A percentile compares a stretch with the other conserved stretches of the same genome.
phyloP scores from a whole-genome alignment of 2,797 vertebrate species.

The Pseudochirops cupreus region DNA sequence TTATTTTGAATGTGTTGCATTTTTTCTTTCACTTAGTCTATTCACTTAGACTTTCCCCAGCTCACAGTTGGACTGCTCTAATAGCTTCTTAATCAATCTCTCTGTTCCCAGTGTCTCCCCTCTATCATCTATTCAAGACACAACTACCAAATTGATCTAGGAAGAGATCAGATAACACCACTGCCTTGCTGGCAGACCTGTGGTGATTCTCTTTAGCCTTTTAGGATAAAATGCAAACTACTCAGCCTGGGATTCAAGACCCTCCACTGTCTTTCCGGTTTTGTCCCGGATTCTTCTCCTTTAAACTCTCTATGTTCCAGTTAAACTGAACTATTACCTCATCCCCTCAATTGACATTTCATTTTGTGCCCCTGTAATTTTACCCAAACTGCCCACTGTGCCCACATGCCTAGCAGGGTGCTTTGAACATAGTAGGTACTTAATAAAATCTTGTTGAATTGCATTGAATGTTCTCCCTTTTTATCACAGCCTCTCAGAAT shows the following conservation, averaged over 20 bases:
- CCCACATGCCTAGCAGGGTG: neutral
- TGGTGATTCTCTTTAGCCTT: neutral
- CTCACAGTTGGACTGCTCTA: neutral
- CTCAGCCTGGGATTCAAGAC: neutral
- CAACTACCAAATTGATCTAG: neutral
- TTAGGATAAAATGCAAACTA: neutral
- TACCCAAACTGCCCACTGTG: neutral
- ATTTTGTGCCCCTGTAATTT: neutral
- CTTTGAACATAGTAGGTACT: neutral
- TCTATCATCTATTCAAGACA: neutral
- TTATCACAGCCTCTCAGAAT: neutral
- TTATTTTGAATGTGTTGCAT: neutral
- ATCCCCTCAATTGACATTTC: neutral
- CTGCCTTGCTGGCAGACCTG: neutral
- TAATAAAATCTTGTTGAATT: neutral
- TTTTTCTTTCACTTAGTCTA: neutral
- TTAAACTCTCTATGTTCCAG: neutral
- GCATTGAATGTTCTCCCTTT: neutral
- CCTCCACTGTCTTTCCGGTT: neutral
- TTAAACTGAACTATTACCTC: neutral
- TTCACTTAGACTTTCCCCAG: neutral
- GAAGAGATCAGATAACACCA: neutral
- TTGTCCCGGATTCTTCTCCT: neutral
- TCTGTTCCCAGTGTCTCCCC: neutral
- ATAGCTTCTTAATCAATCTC: neutral